Conservation (phyloP, 30 jellyfish, hydroid and myxozoan species). For the Kudoa iwatai region DNA sequence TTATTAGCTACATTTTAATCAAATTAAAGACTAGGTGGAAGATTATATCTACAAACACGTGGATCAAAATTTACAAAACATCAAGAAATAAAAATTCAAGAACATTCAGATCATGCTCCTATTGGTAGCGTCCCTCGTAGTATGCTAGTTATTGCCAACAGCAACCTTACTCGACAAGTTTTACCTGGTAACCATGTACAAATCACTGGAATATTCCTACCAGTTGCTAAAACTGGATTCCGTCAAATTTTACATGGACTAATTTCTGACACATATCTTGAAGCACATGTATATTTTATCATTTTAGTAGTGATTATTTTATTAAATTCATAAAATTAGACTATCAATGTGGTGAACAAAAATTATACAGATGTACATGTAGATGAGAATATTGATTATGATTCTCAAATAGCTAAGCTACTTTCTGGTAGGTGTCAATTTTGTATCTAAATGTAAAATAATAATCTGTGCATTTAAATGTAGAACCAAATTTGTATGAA, state of each 20-base stretch:
- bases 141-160: conserved; percentile 60
- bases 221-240: conserved; percentile 49
- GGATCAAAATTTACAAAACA: conserved; percentile 78
- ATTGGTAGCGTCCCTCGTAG: conserved; percentile 88
- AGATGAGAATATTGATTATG: no score
- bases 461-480: no score
- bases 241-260: conserved; percentile 36
- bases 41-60: conserved; percentile 68
- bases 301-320: no score
- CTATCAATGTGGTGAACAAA: no score
- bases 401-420: no score
- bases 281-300: conserved; percentile 48
- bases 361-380: no score
- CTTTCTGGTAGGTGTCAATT: no score
- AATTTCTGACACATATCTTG: conserved; percentile 49
- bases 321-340: no score
- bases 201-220: conserved; percentile 61
- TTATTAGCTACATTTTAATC: not conserved
- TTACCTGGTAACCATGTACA: conserved; percentile 90
- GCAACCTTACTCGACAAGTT: conserved; percentile 48
- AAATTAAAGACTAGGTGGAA: conserved; percentile 91
- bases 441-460: no score
- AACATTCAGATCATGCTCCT: conserved; percentile 91
- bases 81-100: conserved; percentile 83
- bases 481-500: conserved; percentile 37